Evolutionary conservation across 2,797 vertebrate genomes (phyloP).

Genomic region (Cynodonichthys magdalenae): DNA sequence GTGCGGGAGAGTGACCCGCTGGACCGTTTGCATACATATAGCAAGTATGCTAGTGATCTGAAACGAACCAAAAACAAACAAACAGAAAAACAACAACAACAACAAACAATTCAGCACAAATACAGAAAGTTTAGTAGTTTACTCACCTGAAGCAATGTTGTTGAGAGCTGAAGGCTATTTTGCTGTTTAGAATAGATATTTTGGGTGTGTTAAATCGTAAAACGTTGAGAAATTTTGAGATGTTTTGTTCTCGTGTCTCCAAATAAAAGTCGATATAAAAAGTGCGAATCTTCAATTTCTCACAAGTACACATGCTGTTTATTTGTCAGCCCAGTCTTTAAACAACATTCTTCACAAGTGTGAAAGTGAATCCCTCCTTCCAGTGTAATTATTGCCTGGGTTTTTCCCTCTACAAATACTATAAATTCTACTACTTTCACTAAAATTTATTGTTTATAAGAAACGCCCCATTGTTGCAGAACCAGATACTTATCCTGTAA

Average conservation of each 20-base stretch:
- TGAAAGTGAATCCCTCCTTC: slow-evolving; percentile 1
- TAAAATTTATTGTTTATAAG: not conserved
- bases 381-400: not conserved
- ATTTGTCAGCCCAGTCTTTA: slow-evolving; percentile 1
- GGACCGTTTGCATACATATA: slow-evolving; percentile 46
- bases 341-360: slow-evolving; percentile 6
- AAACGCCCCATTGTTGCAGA: not conserved
- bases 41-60: slow-evolving; percentile 62
- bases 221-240: not conserved
- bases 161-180: slow-evolving; percentile 26
- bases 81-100: not conserved
- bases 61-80: slow-evolving; percentile 3
- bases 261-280: too few species aligned
- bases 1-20: slow-evolving; percentile 50
- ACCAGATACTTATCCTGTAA: not conserved
- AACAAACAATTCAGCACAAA: not conserved
- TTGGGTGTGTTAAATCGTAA: not conserved
- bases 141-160: slow-evolving; percentile 12
- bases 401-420: not conserved
- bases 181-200: not conserved
- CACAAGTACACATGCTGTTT: too few species aligned
- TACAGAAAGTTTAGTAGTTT: not conserved
- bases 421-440: not conserved
- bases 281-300: too few species aligned
- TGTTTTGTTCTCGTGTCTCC: too few species aligned